Base-by-base conservation (phyloP, 1,140 invertebrate species). In the Tetragonula clypearis region DNA sequence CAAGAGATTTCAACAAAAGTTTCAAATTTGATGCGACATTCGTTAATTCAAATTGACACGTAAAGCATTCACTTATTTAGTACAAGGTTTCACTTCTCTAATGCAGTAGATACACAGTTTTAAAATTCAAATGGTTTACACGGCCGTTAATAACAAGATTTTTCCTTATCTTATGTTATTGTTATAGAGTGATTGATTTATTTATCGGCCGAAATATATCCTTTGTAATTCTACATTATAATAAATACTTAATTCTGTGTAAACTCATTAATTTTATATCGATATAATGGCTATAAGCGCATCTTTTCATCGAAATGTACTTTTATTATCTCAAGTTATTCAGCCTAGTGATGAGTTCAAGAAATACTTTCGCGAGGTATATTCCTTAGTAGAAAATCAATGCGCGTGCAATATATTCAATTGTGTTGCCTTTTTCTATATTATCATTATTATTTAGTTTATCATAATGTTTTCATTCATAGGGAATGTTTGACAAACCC, bases 401-500 rank as follows among this genome's bases (percentile, higher is more conserved):
- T 55, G 65, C 56, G 19, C 5, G 9, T 60, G 30, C 19, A 60
- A 58, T 58, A 71, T 21, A 12, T 19, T 87, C 58, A 12, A 55
- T 56, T 68, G 11, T 62, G 12, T 19, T 78, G 56, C 9, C 53
- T 55, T 79, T n/a, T 23, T 62, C 5, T 26, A 15, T 19, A 78
- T 71, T 69, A 56, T 26, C 69, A 53, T 73, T 17, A 53, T 73
- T 17, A 55, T 68, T n/a, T 55, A 55, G 68, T 23, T 55, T 55
- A 23, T 74, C 23, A 73, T 12, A 71, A 62, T 55, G 26, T 75
- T 87, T 80, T 76, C 62, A 60, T 88, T 92, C 92, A 17, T 84
- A 95, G 93, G 93, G 93, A 83, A 95, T 95, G 95, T 96, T 96
- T 69, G 90, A 95, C 4, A 95, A 95, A 82, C 94, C 95, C 8